Conservation (phyloP, 2,113 vertebrate species). For the Xenus cinereus region DNA sequence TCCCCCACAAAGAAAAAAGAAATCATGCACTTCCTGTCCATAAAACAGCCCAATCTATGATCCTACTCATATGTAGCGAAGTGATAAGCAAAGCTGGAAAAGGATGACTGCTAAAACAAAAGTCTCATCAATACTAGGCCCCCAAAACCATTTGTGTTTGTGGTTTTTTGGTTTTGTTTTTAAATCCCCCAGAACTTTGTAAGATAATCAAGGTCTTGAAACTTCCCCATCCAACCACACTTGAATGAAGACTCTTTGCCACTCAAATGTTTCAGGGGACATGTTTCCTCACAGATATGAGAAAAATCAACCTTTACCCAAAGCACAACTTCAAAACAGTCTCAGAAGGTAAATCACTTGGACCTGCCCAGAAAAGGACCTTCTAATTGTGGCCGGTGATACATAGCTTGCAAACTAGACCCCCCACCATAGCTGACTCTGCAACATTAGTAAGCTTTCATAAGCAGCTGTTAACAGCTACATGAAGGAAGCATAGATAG, state of each 20-base stretch:
- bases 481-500: neutral
- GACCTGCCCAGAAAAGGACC: neutral
- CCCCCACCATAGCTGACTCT: neutral
- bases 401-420: neutral
- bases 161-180: neutral
- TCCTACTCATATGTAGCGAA: neutral
- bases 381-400: neutral
- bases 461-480: neutral
- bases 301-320: neutral
- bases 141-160: neutral
- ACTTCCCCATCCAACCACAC: neutral
- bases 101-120: neutral
- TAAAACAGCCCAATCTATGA: neutral
- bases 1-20: neutral
- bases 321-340: neutral
- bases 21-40: neutral
- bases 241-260: neutral
- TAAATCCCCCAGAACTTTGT: neutral
- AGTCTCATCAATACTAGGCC: neutral
- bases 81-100: neutral
- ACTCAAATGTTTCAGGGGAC: neutral
- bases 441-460: neutral
- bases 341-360: neutral
- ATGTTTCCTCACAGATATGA: neutral
- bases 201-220: neutral